Conservation (phyloP, 2,888 invertebrate species). For the Orchesellides sinensis region DNA sequence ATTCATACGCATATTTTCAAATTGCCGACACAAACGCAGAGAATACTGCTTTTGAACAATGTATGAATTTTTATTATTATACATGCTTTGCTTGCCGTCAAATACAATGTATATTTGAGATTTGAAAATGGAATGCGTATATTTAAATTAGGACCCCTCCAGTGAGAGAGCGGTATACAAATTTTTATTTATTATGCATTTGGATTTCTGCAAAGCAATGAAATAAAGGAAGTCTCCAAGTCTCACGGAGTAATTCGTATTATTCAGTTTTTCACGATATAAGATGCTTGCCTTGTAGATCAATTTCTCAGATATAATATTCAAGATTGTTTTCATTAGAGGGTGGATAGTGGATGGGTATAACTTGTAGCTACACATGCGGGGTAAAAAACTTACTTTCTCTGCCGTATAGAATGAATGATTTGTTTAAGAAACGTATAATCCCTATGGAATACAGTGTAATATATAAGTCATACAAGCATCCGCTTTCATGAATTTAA, state of each 20-base stretch:
- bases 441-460: no score
- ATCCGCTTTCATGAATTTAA: constrained; percentile 49
- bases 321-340: constrained; percentile 6
- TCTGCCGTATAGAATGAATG: no score
- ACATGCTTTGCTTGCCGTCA: constrained; percentile 31
- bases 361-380: not conserved
- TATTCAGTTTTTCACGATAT: not conserved
- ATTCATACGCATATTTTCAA: not conserved
- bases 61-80: not conserved
- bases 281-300: not conserved
- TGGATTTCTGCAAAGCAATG: no score
- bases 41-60: not conserved
- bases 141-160: no score
- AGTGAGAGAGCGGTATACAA: no score
- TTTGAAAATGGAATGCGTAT: not conserved
- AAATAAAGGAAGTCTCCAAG: no score
- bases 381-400: not conserved
- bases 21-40: not conserved
- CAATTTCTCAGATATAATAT: constrained; percentile 10
- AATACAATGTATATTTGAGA: constrained; percentile 13
- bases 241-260: no score
- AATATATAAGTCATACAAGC: not conserved
- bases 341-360: not conserved
- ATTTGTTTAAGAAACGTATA: no score
- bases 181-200: no score